Evolutionary conservation across 2,888 invertebrate species (phyloP).

Genomic region (Perizoma affinitatum): DNA sequence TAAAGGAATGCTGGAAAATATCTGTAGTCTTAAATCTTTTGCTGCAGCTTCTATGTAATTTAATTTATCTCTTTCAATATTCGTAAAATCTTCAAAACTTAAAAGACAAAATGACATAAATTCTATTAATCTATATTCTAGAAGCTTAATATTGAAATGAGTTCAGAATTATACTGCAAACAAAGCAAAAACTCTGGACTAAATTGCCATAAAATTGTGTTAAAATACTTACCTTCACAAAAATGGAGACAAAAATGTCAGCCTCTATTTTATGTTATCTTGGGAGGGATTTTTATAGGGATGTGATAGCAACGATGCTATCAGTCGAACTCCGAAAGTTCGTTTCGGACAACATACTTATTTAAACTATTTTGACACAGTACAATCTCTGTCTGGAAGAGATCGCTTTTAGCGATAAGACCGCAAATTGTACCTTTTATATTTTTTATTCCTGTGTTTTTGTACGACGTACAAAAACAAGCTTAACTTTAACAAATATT

Average conservation of each 20-base stretch:
- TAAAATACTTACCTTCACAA: slow-evolving; percentile 6
- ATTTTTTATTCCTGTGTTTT: too few species aligned
- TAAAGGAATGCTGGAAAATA: too few species aligned
- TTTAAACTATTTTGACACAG: too few species aligned
- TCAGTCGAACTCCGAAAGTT: not conserved
- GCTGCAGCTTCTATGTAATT: too few species aligned
- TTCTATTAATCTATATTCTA: not conserved
- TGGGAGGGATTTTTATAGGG: slow-evolving; percentile 1
- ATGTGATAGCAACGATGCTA: not conserved
- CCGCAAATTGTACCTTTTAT: too few species aligned
- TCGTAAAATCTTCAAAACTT: too few species aligned
- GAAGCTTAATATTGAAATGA: not conserved
- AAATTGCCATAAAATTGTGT: slow-evolving; percentile 10
- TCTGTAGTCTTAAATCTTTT: too few species aligned
- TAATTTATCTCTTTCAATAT: too few species aligned
- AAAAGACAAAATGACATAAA: not conserved
- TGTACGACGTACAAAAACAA: too few species aligned
- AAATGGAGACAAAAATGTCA: slow-evolving; percentile 7
- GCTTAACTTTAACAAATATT: too few species aligned
- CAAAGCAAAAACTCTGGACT: not conserved
- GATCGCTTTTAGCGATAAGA: too few species aligned
- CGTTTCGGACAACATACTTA: not conserved
- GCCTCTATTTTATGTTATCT: slow-evolving; percentile 1
- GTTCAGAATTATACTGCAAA: slow-evolving; percentile 3
- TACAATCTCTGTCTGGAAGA: too few species aligned